Evolutionary conservation across 2,888 invertebrate species (phyloP), one percentile per base, ranked within the genome.

Genomic region (Conistra vaccinii): DNA sequence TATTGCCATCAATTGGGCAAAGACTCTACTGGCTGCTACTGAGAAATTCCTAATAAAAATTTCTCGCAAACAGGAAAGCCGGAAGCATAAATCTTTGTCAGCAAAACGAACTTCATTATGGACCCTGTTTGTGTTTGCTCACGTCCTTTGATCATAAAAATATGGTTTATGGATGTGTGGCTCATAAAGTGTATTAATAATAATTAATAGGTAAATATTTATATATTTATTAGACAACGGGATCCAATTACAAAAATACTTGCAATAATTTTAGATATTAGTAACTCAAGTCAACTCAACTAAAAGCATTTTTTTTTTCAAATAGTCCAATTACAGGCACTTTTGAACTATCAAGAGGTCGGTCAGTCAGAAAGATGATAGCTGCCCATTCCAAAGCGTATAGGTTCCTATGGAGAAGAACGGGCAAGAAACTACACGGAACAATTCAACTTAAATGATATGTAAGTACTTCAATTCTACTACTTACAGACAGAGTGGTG

Each of bases 51-150:
- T 23, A 35, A 35, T 35, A 61, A 61, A 35, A 61, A n/a, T 32
- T 70, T 23, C 26, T 78, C 32, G 26, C 35, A 63, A 83, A 78
- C 67, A 73, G 48, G 53, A 57, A 83, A 63, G n/a, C 69, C 35
- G 66, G 55, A 53, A 69, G 69, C 55, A 39, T 23, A 57, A 45
- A 42, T 42, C 73, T 62, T 66, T 63, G 51, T 58, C 65, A 69
- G 58, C 53, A 69, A 69, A 69, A 58, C 32, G 39, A 66, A 69
- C n/a, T 29, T 48, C 7, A 51, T 42, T 42, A 69, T 48, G 6
- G 17, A 39, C 48, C 26, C 58, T 39, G n/a, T 66, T 48, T 42
- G 32, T 78, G 39, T 66, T 71, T 66, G 42, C 55, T 2, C 26
- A 55, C 5, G 32, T 5, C 17, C n/a, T 51, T 68, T 57, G 55